phyloP scores from a whole-genome alignment of 2,113 vertebrate species.

The Cebidichthys violaceus region DNA sequence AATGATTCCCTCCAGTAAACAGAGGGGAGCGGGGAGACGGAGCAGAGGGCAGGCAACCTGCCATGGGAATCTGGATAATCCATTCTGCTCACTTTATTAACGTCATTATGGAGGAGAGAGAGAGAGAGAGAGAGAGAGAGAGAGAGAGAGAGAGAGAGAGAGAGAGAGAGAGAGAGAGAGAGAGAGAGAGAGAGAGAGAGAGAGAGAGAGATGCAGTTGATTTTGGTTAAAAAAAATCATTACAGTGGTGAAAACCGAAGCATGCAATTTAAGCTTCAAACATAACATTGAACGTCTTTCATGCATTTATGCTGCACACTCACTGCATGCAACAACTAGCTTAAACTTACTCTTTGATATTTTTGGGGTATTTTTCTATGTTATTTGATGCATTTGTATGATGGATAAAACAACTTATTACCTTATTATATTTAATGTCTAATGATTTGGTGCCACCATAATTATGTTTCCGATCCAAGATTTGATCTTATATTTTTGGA shows the following conservation, averaged over 20 bases:
- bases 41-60: conserved; percentile 62
- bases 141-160: conserved; percentile 4
- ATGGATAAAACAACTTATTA: not conserved
- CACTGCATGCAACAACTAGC: not conserved
- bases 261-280: not conserved
- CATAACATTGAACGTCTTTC: not conserved
- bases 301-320: not conserved
- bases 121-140: conserved; percentile 18
- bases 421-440: not conserved
- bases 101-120: conserved; percentile 62
- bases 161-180: conserved; percentile 23
- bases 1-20: conserved; percentile 72
- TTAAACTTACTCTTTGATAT: not conserved
- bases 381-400: too few species aligned
- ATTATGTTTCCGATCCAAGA: too few species aligned
- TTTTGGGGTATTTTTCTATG: too few species aligned
- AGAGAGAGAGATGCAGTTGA: conserved; percentile 27
- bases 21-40: conserved; percentile 47
- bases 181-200: not conserved
- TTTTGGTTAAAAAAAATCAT: conserved; percentile 27
- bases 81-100: conserved; percentile 76
- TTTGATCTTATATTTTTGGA: not conserved
- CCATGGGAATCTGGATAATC: conserved; percentile 78
- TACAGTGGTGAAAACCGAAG: conserved; percentile 20
- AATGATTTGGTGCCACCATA: not conserved